Base-by-base conservation (phyloP, 92 coral and sea anemone genomes). In the Palythoa heliodiscus region DNA sequence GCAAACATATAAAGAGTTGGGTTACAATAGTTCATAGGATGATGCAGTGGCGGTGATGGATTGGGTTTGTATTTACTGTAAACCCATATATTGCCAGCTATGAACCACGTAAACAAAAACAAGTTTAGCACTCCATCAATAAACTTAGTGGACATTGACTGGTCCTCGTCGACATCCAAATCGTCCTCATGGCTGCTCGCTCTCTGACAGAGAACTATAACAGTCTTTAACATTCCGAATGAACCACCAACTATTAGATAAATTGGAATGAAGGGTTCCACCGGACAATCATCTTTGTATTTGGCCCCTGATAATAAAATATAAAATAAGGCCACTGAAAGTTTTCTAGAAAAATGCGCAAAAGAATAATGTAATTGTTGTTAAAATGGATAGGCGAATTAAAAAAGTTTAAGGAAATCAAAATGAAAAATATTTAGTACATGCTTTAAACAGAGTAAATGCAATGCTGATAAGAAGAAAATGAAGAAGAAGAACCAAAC, bases 51-150 rank as follows among this genome's bases (percentile, higher is more conserved):
- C 3, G 98, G 98, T 47, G 74, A 83, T 73, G 95, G 95, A 53
- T 97, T 95, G 3, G 99, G 98, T 53, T 92, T 90, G 82, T 97
- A 97, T 75, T 97, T 93, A 78, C 98, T 91, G 83, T 97, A 97
- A 9, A 97, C 99, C 99, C 99, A 97, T 76, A 97, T 95, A 79
- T 97, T 97, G 17, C 99, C 99, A 54, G 99, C 99, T n/a, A 97
- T 97, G 81, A 97, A 97, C 99, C 99, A 97, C 1, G 99, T 95
- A 74, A 97, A 97, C 83, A 97, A 83, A 87, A 97, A 97, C 39
- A 97, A 89, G 87, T 97, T 97, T 81, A 97, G 84, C 43, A 97
- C 91, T 55, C 99, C 99, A 78, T 97, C 99, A 24, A 97, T 91
- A 79, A 97, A 95, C 87, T 97, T 97, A 73, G 95, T 97, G 57